Conservation (phyloP, 2,797 vertebrate species). For the Mionectes olivaceus region DNA sequence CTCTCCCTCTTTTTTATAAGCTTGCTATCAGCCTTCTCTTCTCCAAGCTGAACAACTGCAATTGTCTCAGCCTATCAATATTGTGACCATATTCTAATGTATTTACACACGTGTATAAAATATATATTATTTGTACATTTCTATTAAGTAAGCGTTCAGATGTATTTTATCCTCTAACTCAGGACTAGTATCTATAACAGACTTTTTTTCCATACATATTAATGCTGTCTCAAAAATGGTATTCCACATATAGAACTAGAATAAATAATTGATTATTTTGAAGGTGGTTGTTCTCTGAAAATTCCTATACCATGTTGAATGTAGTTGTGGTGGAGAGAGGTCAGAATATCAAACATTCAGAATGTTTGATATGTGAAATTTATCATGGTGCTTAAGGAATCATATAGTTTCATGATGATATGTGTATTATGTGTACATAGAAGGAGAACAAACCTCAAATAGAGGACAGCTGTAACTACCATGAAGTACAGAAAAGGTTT, state of each 20-base stretch:
- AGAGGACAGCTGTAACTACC: background rate
- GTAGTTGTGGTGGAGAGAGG: background rate
- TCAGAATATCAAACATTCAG: background rate
- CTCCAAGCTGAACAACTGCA: background rate
- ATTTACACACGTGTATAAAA: background rate
- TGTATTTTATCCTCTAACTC: background rate
- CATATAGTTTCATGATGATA: background rate
- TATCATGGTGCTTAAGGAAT: background rate
- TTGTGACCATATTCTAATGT: background rate
- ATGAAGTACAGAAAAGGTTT: background rate
- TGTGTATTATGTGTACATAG: background rate
- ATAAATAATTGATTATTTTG: background rate
- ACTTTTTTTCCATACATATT: background rate
- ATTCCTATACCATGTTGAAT: accelerated
- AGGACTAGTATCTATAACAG: background rate
- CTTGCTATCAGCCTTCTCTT: background rate
- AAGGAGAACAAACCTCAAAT: background rate
- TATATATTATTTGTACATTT: background rate
- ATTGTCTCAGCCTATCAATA: background rate
- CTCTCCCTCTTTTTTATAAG: background rate
- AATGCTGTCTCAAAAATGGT: background rate
- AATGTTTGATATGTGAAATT: background rate
- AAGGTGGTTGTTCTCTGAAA: background rate
- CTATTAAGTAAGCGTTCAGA: background rate
- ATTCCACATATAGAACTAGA: background rate